A percentile compares a stretch with the other conserved stretches of the same genome.
Evolutionary conservation across 2,113 vertebrate genomes (phyloP).

Genomic region (Chionodraco myersi): DNA sequence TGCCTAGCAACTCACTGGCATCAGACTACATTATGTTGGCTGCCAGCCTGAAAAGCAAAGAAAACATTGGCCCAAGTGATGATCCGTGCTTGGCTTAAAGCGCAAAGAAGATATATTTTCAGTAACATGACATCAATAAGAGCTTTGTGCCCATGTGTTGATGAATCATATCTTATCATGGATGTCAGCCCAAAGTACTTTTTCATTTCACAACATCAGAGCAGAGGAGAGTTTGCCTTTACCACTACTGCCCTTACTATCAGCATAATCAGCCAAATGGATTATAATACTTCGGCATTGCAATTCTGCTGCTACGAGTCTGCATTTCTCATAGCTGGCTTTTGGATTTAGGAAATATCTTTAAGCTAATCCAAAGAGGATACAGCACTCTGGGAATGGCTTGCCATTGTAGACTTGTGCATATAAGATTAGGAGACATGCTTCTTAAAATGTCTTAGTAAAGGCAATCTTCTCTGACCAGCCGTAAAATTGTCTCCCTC

Average conservation of each 20-base stretch:
- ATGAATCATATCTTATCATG: constrained; percentile 60
- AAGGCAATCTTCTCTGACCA: constrained; percentile 40
- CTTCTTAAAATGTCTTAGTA: constrained; percentile 53
- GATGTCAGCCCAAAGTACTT: constrained; percentile 33
- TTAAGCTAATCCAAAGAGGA: constrained; percentile 33
- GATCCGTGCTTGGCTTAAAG: constrained; percentile 45
- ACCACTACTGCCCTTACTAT: constrained; percentile 25
- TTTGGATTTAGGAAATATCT: constrained; percentile 18
- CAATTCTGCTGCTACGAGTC: constrained; percentile 13
- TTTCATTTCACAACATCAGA: constrained; percentile 41
- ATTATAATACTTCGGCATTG: neutral
- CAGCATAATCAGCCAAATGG: constrained; percentile 3
- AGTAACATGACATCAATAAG: constrained; percentile 68
- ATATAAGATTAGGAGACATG: constrained; percentile 57
- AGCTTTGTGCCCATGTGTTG: constrained; percentile 43
- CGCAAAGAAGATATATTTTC: constrained; percentile 66
- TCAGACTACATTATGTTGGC: constrained; percentile 62
- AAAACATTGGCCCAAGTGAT: constrained; percentile 61
- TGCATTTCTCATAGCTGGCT: constrained; percentile 31
- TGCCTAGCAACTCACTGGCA: constrained; percentile 59
- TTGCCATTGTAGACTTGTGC: constrained; percentile 18
- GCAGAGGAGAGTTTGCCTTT: constrained; percentile 24
- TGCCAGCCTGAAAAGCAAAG: constrained; percentile 43
- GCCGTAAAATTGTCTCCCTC: constrained; percentile 58
- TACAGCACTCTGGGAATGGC: constrained; percentile 25